phyloP scores from a whole-genome alignment of 1,140 invertebrate species.

The Stegodyphus dumicola region DNA sequence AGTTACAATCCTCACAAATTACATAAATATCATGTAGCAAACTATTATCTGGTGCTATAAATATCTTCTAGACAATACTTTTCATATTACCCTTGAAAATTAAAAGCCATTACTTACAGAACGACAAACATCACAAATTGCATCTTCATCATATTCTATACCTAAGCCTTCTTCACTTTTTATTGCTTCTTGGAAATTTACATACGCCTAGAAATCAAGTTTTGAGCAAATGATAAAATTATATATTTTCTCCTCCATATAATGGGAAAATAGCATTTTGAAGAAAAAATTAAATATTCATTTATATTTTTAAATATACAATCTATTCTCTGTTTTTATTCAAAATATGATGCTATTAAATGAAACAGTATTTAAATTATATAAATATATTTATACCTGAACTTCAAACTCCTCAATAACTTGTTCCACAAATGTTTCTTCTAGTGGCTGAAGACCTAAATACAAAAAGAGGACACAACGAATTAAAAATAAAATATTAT shows the following conservation, averaged over 20 bases:
- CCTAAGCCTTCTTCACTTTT: constrained; percentile 94
- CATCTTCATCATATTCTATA: constrained; percentile 98
- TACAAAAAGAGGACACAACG: too few relatives aligned
- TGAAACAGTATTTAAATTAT: too few relatives aligned
- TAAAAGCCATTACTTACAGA: constrained; percentile 75
- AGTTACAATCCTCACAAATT: too few relatives aligned
- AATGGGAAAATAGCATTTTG: neutral
- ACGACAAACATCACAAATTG: constrained; percentile 97
- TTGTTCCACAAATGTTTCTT: constrained; percentile 88
- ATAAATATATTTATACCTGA: constrained; percentile 68
- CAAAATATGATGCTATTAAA: too few relatives aligned
- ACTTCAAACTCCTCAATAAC: constrained; percentile 92
- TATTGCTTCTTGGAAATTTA: constrained; percentile 92
- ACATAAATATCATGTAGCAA: too few relatives aligned
- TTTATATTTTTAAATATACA: neutral
- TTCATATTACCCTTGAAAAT: neutral
- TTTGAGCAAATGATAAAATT: neutral
- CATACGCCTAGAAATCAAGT: constrained; percentile 76
- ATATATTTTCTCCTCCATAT: neutral
- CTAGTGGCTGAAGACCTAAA: constrained; percentile 76
- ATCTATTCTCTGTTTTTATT: too few relatives aligned
- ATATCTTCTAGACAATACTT: neutral
- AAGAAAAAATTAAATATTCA: neutral
- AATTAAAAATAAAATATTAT: too few relatives aligned
- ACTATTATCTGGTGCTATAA: neutral